Evolutionary conservation across 2,888 invertebrate genomes (phyloP), one percentile per base, ranked within the genome.

Genomic region (Pseudoips prasinana): DNA sequence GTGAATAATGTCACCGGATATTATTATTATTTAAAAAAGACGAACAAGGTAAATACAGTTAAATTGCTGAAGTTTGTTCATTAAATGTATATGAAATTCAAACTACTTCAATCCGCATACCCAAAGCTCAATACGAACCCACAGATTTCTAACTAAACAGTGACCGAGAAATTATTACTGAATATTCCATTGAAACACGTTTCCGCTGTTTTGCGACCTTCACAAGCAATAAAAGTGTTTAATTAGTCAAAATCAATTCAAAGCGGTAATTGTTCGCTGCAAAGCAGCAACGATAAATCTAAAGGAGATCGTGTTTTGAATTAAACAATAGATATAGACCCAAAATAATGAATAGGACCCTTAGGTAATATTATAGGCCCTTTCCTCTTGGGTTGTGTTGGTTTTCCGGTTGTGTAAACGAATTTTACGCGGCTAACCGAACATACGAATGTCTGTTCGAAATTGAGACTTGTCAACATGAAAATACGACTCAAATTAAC

Each of bases 201-300:
- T 2, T 48, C 43, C 40, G 25, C 10, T 35, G 43, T 42, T 38
- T 35, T 27, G 40, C 37, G 14, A 39, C 48, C 48, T 48, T 39
- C 55, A 55, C 62, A 61, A 58, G 61, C 60, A 62, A 65, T 69
- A 65, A 70, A 73, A 69, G 61, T 65, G 63, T 73, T 72, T 65
- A 74, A 75, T 73, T 73, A 70, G 61, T 67, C 61, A 68, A 74
- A 73, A 76, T 75, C 77, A 76, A 75, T 76, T 75, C 58, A 40
- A 43, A 47, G 45, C 57, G 48, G 60, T 68, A 70, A 73, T 75
- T 74, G 76, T 74, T 69, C 55, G 41, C 61, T 57, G 53, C 56
- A 58, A 60, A 60, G 52, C 53, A 58, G 43, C 41, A 34, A 51
- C 68, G 48, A 74, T 75, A 75, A 76, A 75, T 75, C 64, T 64